Evolutionary conservation across 2,797 vertebrate genomes (phyloP), one percentile per base, ranked within the genome.

Genomic region (Sebastes vulpes): DNA sequence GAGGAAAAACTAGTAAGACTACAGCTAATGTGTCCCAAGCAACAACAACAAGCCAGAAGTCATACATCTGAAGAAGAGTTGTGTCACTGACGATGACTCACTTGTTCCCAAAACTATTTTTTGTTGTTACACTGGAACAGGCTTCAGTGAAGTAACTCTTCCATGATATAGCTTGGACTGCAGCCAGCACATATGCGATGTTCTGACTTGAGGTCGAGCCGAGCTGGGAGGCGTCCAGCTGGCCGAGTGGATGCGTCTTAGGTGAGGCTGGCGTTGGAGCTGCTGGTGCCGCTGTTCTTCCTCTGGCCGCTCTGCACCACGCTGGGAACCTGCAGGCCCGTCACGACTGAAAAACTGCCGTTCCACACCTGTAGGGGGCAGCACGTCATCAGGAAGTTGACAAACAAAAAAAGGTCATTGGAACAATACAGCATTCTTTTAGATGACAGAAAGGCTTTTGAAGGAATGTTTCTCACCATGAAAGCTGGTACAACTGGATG

Each of bases 401-500:
- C 20, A 21, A 35, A 48, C 6, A 9, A 1, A 18, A 29, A 6
- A 21, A 50, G 10, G 3, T 9, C 21, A 23, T 0, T 1, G 6
- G 21, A 57, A 54, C 7, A 0, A 23, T 0, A 12, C 9, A 9
- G 23, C 4, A 7, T 9, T 18, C 3, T 9, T 60, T 32, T 1
- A 32, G 21, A 61, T 4, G 21, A 48, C 0, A 50, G 12, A 29
- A 12, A 32, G 1, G 5, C 3, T 26, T 35, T 14, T 7, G 20
- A 20, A 63, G 10, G 52, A 48, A 6, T 0, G 0, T 7, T 48
- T 72, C 96, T 95, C 80, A 99, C 98, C 94, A 97, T 99, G 90
- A 99, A 99, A 2, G 98, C 98, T 0, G 98, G 98, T 76, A 99
- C 94, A 67, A 99, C 92, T 0, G 98, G 98, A 93, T 99, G 98